Base-by-base conservation (phyloP, 2,888 invertebrate genomes). In the Arenicola marina region DNA sequence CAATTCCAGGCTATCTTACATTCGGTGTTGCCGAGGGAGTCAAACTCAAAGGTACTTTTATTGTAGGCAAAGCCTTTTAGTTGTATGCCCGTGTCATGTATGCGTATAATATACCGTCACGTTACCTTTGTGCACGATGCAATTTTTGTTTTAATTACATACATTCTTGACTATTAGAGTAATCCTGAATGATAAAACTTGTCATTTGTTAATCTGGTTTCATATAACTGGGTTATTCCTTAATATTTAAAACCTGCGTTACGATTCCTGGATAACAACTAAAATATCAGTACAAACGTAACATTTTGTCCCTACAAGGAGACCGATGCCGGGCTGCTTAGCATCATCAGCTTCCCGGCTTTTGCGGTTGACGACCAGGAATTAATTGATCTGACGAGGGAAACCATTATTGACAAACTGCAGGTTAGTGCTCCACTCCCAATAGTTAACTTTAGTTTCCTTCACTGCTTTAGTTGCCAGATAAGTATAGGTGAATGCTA, bases 281-380 rank as follows among this genome's bases (percentile, higher is more conserved):
- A n/a, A n/a, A n/a, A n/a, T n/a, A n/a, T n/a, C n/a, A n/a, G n/a
- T n/a, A n/a, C n/a, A n/a, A n/a, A n/a, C n/a, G n/a, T n/a, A n/a
- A n/a, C n/a, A n/a, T n/a, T n/a, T n/a, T n/a, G 31, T 46, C 53
- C 33, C 64, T 69, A 92, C 21, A 92, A 98, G 86, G 99, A 99
- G 86, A 85, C 95, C 43, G 99, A 99, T 84, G 95, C 96, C 68
- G 94, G 95, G 0, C 85, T 99, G 53, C 85, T 99, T 32, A 91
- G 95, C 0, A 92, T 99, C 44, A 96, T 99, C 74, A 93, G 96
- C 75, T 99, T 93, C 82, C 99, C 99, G 65, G 99, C 98, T 3
- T 99, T 99, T 87, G 97, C 99, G 66, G 94, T 99, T 0, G 97
- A 98, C 85, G 96, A 98, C 84, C 92, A 92, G 2, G 89, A 90